A percentile compares a stretch with the other conserved stretches of the same genome.
Evolutionary conservation across 2,797 vertebrate genomes (phyloP).

Genomic region (Bradypodion pumilum): DNA sequence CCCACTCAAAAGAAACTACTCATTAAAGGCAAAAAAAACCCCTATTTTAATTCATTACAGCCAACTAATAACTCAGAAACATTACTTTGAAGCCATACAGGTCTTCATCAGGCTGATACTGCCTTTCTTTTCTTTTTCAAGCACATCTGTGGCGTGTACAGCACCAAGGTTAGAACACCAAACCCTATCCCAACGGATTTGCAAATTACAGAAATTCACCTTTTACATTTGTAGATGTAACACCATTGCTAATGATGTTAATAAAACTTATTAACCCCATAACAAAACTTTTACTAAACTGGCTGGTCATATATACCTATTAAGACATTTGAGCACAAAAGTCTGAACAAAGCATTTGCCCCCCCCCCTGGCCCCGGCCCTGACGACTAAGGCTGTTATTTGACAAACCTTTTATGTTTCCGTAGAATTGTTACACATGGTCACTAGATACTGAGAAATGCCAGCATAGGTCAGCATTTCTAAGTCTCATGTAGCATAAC

Average conservation of each 20-base stretch:
- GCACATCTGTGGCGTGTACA: neutral
- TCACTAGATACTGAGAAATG: neutral
- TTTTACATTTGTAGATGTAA: neutral
- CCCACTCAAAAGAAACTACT: too few relatives aligned
- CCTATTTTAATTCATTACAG: too few relatives aligned
- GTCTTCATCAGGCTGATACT: too few relatives aligned
- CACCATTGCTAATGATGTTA: neutral
- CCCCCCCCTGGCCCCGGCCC: too few relatives aligned
- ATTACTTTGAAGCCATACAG: too few relatives aligned
- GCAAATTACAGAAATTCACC: neutral
- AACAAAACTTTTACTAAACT: neutral
- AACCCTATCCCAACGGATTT: neutral
- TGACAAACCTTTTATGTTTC: neutral
- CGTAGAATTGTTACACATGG: neutral
- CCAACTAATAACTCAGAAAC: too few relatives aligned
- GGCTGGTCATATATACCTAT: neutral
- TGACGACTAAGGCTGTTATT: neutral
- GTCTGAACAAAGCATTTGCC: neutral
- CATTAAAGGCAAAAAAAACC: too few relatives aligned
- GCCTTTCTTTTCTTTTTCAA: too few relatives aligned
- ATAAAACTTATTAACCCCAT: neutral
- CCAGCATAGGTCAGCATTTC: neutral
- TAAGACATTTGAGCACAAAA: neutral
- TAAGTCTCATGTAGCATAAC: neutral
- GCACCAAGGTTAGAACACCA: neutral